Conservation (phyloP, 35 echinoderm and acorn worm species). For the Apostichopus parvimensis region DNA sequence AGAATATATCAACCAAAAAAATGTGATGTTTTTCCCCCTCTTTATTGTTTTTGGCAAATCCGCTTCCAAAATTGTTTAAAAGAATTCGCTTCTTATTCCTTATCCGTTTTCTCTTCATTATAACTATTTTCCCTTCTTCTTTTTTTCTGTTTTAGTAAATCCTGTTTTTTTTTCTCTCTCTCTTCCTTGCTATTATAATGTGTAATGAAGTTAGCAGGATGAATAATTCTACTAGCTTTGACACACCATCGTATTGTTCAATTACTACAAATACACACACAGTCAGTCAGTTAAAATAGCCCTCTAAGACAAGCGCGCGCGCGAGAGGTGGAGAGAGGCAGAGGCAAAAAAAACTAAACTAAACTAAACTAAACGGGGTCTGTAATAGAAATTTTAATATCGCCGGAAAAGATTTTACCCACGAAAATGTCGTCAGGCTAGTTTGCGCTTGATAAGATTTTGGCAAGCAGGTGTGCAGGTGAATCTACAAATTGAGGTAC, state of each 20-base stretch:
- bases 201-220: conserved; percentile 18
- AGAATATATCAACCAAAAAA: no score
- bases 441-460: conserved; percentile 42
- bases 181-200: not conserved
- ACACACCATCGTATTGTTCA: not conserved
- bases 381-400: conserved; percentile 48
- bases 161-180: not conserved
- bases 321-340: not conserved
- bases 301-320: no score
- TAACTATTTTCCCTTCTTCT: no score
- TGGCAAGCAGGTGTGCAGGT: conserved; percentile 40
- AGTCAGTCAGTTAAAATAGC: no score
- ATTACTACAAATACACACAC: no score
- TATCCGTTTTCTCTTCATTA: no score
- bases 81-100: no score
- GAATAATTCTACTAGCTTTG: conserved; percentile 18
- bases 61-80: no score
- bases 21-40: no score
- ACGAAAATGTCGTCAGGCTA: not conserved
- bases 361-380: not conserved
- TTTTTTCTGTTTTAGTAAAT: not conserved
- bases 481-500: conserved; percentile 35
- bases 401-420: conserved; percentile 45
- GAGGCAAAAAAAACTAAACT: no score
- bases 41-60: no score